phyloP scores from a whole-genome alignment of 2,797 vertebrate species.

The Sebastes vulpes region DNA sequence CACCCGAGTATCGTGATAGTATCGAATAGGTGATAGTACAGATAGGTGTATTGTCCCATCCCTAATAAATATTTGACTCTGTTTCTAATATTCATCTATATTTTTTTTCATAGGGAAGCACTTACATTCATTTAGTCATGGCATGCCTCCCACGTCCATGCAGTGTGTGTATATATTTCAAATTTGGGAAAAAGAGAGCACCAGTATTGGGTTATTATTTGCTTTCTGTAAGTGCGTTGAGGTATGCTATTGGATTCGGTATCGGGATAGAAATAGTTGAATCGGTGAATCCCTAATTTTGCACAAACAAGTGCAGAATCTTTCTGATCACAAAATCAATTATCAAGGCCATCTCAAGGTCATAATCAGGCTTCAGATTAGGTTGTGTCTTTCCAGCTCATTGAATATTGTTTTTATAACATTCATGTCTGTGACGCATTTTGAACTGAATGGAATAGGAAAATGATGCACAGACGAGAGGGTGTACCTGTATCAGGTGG shows the following conservation, averaged over 20 bases:
- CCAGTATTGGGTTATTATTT: not conserved
- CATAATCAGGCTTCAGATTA: slow-evolving; percentile 2
- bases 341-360: not conserved
- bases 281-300: no score
- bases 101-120: not conserved
- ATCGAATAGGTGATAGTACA: no score
- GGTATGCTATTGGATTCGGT: not conserved
- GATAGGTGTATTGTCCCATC: no score
- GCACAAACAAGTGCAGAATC: no score
- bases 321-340: not conserved
- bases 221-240: not conserved
- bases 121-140: not conserved
- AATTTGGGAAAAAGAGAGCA: not conserved
- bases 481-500: slow-evolving; percentile 26
- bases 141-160: not conserved
- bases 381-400: not conserved
- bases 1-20: no score
- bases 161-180: not conserved
- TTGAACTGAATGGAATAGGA: slow-evolving; percentile 18
- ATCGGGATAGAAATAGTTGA: not conserved
- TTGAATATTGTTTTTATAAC: slow-evolving; percentile 22
- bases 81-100: not conserved
- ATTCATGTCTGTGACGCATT: not conserved
- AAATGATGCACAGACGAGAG: slow-evolving; percentile 1
- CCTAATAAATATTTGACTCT: not conserved